These are phyloP conservation scores for Oryzias sinensis DNA, from an alignment of 2,797 vertebrate species.

Conservation along the genomic window DNA sequence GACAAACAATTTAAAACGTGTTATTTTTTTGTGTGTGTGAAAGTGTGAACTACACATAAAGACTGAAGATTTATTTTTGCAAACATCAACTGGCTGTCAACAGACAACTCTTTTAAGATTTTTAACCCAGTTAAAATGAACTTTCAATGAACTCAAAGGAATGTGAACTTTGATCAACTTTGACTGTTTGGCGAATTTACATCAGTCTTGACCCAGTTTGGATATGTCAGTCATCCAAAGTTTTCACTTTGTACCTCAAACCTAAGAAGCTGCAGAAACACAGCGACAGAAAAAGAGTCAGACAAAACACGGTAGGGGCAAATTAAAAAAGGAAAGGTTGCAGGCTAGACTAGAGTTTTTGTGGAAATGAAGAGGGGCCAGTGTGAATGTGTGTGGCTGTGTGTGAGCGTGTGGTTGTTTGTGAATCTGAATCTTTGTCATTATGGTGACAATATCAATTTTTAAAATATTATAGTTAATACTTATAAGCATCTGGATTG, in stretches of 20 bases:
- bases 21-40: background rate
- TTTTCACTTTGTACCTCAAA: constrained; percentile 8
- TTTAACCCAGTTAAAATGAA: background rate
- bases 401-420: too few species aligned
- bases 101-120: too few species aligned
- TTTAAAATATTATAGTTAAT: too few species aligned
- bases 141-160: background rate
- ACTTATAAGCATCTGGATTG: too few species aligned
- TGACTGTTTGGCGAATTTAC: background rate
- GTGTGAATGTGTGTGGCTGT: constrained; percentile 13
- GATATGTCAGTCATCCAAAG: constrained; percentile 7
- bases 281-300: constrained; percentile 53
- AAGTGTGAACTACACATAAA: background rate
- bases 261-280: constrained; percentile 17
- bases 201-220: constrained; percentile 31
- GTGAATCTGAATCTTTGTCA: too few species aligned
- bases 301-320: constrained; percentile 27
- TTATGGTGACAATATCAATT: too few species aligned
- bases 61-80: too few species aligned
- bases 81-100: too few species aligned
- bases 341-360: constrained; percentile 12
- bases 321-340: constrained; percentile 27
- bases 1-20: background rate
- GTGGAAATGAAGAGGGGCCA: too few species aligned
- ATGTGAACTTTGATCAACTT: constrained; percentile 4